Base-by-base conservation (phyloP, 2,888 invertebrate species). In the Acleris cristana region DNA sequence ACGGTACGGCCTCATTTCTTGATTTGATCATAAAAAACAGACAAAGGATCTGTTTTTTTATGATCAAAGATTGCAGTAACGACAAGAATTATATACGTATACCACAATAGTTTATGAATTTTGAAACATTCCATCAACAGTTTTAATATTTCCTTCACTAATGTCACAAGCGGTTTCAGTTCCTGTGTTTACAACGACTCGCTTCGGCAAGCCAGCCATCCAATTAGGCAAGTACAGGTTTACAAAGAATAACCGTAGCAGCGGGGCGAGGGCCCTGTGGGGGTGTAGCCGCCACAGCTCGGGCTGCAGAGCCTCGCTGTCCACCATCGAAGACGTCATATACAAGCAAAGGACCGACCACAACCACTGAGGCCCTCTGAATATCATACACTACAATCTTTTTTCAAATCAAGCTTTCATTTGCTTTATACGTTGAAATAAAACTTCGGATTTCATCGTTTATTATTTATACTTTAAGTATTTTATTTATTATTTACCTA, bases 191-290 rank as follows among this genome's bases (percentile, higher is more conserved):
- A 85, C 83, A 7, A 78, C 71, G 12, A 71, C 72, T 8, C 76
- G 81, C 4, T 76, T 68, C 58, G 86, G 85, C 2, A 80, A 81
- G 58, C 81, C 79, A 3, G 78, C 79, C 1, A 79, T 85, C n/a
- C 76, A 79, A 62, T 61, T 81, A 64, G 86, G 84, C 1, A 76
- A 75, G 34, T 83, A 84, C 69, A 77, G 87, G 34, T 87, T 83
- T 70, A 80, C 81, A 65, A 76, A 74, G 59, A 86, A 88, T 69
- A 88, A 85, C 68, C 76, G 85, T 2, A 82, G 83, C 48, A 78
- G 75, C 7, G 86, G 85, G 0, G 74, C 76, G 1, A 83, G 82
- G 70, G 77, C 80, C 4, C 74, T 85, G 16, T 88, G 88, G 88
- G 83, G 83, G 14, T 88, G 88, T 70, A 78, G 79, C 62, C 75